Evolutionary conservation across 35 echinoderm and acorn worm genomes (phyloP), one percentile per base, ranked within the genome.

Genomic region (Apostichopus japonicus): DNA sequence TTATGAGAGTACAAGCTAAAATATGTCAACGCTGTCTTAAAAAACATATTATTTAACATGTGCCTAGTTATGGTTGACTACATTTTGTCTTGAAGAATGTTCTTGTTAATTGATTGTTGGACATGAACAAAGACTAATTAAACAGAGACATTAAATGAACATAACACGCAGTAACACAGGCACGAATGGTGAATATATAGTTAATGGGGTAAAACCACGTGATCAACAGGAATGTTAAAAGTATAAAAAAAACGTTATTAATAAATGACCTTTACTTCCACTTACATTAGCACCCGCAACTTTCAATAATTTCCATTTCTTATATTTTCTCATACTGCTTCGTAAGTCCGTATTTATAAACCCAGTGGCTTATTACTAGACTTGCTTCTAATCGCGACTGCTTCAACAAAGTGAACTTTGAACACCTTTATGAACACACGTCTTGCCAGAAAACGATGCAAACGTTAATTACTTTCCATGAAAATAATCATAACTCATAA

Each of bases 141-240:
- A 11, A 67, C 63, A 67, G 11, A 67, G 63, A 67, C 2, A 67
- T 15, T 67, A 19, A 53, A 8, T 17, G 54, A 55, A 83, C 79
- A 33, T 14, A 83, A 83, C 79, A 54, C 79, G n/a, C 44, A 33
- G 54, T 16, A 17, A 83, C 33, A 83, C 79, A 83, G 79, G 79
- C 79, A 83, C 79, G 54, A 55, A 83, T 83, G 79, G 79, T 54
- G 54, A 54, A 83, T 83, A 83, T 83, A 67, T 11, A 15, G 33
- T 14, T 8, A 52, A 52, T 24, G 79, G 79, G 79, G 24, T 83
- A 55, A 83, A 54, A 17, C 54, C 79, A 83, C 79, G 51, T 83
- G 79, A 83, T 83, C 54, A 17, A 83, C 79, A 83, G 79, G 79
- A 83, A 83, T 83, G 79, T 83, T 83, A 83, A 83, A 44, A 83